Evolutionary conservation across 1,140 invertebrate species (phyloP).

Genomic region (Caerostris extrusa): DNA sequence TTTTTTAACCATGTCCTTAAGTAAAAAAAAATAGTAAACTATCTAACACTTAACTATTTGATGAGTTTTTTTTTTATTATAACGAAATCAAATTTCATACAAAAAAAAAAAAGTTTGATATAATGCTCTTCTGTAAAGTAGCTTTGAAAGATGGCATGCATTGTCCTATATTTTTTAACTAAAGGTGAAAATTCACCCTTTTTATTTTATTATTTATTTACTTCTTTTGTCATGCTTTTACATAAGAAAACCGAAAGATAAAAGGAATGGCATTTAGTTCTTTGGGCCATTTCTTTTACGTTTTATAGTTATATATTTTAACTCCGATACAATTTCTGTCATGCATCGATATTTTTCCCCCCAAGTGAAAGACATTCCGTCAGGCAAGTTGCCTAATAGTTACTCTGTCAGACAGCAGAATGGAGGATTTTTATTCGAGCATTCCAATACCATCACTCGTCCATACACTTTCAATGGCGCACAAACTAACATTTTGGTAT

Average conservation of each 20-base stretch:
- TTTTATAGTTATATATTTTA: not conserved
- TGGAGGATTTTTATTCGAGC: constrained; percentile 9
- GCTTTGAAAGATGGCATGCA: not conserved
- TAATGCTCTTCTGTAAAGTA: not conserved
- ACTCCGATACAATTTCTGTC: not conserved
- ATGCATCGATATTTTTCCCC: too few relatives aligned
- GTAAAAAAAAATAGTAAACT: too few relatives aligned
- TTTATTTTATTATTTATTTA: constrained; percentile 1
- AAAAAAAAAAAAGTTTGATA: too few relatives aligned
- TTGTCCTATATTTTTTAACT: not conserved
- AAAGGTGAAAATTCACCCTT: not conserved
- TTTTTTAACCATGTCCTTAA: too few relatives aligned
- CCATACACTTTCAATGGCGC: not conserved
- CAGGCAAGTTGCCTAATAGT: constrained; percentile 44
- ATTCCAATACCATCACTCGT: not conserved
- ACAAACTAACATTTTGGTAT: constrained; percentile 16
- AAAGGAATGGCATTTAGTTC: not conserved
- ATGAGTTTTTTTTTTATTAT: too few relatives aligned
- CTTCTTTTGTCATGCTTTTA: not conserved
- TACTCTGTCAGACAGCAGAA: not conserved
- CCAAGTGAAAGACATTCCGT: constrained; percentile 7
- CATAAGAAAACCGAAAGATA: not conserved
- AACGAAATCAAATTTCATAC: too few relatives aligned
- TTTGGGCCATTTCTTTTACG: not conserved
- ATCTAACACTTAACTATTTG: too few relatives aligned